phyloP scores from a whole-genome alignment of 2,797 vertebrate species.

The Merluccius polli region DNA sequence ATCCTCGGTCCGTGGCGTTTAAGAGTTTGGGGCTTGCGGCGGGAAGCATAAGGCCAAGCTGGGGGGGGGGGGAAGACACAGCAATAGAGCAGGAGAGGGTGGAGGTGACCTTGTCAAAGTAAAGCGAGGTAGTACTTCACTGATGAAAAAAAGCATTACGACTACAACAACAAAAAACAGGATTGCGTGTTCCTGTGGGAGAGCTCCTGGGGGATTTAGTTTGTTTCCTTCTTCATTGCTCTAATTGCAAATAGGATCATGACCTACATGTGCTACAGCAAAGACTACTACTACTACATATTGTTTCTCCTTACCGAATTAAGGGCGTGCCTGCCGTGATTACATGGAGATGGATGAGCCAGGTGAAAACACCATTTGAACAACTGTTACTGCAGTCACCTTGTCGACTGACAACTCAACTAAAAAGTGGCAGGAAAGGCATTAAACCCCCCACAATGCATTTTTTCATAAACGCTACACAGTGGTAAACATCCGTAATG shows the following conservation, averaged over 20 bases:
- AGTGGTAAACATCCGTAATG: background rate
- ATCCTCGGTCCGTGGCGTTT: background rate
- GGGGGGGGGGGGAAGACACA: background rate
- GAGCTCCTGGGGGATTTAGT: background rate
- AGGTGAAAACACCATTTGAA: background rate
- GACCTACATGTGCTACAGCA: conserved; percentile 10
- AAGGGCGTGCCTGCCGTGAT: background rate
- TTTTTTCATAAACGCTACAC: background rate
- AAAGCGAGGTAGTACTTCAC: background rate
- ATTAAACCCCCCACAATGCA: background rate
- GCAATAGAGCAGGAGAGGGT: background rate
- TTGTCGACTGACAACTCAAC: background rate
- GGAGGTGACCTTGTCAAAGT: background rate
- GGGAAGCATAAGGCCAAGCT: background rate
- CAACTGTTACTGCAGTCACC: background rate
- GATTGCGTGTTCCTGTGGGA: background rate
- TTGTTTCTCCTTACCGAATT: background rate
- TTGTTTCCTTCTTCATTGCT: background rate
- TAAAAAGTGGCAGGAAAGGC: background rate
- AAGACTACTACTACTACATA: background rate
- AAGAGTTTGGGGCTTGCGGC: background rate
- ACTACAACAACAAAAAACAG: background rate
- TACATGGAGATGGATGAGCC: background rate
- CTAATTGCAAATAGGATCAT: conserved; percentile 2
- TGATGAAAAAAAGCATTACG: background rate